Conservation (phyloP, 2,113 vertebrate species). For the Thomomys bottae region DNA sequence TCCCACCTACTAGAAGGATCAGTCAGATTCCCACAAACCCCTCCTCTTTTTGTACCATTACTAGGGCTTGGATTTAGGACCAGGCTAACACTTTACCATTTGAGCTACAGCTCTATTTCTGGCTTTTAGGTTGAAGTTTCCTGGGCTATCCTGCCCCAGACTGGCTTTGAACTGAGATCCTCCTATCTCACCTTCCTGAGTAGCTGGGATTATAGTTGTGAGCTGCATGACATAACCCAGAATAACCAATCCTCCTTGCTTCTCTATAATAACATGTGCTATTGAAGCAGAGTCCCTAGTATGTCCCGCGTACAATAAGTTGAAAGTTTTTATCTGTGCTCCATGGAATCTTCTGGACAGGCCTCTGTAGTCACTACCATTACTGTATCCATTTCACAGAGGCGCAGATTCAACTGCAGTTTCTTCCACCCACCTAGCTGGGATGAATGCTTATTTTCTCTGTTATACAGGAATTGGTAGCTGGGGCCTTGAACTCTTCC, state of each 20-base stretch:
- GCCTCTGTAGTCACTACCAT: not conserved
- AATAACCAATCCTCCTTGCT: not conserved
- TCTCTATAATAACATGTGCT: not conserved
- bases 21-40: not conserved
- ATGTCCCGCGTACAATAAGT: not conserved
- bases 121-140: too few species aligned
- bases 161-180: too few species aligned
- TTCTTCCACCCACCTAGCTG: not conserved
- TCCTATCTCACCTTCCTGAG: too few species aligned
- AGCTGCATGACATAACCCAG: too few species aligned
- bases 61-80: too few species aligned
- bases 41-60: too few species aligned
- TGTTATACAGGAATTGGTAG: not conserved
- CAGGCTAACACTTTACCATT: too few species aligned
- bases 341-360: not conserved
- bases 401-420: not conserved
- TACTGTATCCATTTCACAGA: not conserved
- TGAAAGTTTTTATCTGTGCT: not conserved
- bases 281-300: not conserved
- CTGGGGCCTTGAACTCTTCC: not conserved
- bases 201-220: too few species aligned
- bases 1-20: not conserved
- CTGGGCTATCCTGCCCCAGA: too few species aligned
- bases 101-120: too few species aligned
- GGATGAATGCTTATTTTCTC: not conserved